Evolutionary conservation across 2,888 invertebrate species (phyloP), one percentile per base, ranked within the genome.

Genomic region (Pegoplata infirma): DNA sequence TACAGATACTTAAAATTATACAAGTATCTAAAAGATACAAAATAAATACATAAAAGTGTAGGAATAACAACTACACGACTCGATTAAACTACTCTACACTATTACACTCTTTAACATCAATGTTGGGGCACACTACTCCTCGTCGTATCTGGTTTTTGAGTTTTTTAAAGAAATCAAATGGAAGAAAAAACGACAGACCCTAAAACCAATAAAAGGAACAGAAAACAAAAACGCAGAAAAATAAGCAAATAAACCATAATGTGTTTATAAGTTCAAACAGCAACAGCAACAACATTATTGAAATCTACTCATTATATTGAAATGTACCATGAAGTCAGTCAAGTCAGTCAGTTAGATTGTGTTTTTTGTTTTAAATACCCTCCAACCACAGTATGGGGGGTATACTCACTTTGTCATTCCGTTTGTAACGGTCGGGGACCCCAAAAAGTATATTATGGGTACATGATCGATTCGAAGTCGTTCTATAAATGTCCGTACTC

Each of bases 241-340:
- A 12, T 28, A 49, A 49, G 49, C 23, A 69, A 59, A 59, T 51
- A 69, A 69, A 69, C 47, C 58, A 58, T 49, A 44, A 69, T 44
- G 51, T 59, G 58, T 53, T 53, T 59, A n/a, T n/a, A 44, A 59
- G 59, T 69, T 69, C 44, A 53, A 55, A 23, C 28, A 67, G 32
- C 19, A 56, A 32, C 28, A 67, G 47, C 25, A 66, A 28, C 17
- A 66, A 66, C 23, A 47, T 23, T 32, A 32, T 10, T 10, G 32
- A 32, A 32, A 28, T 28, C 53, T 16, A 21, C 53, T 53, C 53
- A 21, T 51, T 51, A 51, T 40, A 58, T 36, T 56, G 32, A 68
- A 58, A 56, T 68, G 8, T 67, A n/a, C 19, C 32, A 56, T 56
- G 32, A 16, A 58, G 40, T n/a, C n/a, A n/a, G n/a, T n/a, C n/a